phyloP scores from a whole-genome alignment of 2,888 invertebrate species.

The Argyresthia albistria region DNA sequence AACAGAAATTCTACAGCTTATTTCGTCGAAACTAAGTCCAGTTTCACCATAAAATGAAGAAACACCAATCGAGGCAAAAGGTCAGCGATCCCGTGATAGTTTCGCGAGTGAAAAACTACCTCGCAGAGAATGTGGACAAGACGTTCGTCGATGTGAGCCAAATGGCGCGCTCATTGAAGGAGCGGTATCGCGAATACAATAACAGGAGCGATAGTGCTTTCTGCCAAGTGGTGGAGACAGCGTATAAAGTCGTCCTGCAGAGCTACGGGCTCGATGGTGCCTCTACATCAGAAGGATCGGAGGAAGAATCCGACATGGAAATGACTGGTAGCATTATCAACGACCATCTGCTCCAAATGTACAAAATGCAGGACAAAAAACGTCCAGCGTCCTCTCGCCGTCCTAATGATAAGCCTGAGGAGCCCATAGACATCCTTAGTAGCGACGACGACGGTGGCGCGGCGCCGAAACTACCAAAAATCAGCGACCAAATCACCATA shows the following conservation, averaged over 20 bases:
- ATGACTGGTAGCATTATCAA: conserved; percentile 82
- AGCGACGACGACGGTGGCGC: conserved; percentile 54
- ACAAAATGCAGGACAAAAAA: conserved; percentile 64
- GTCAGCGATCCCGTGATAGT: conserved; percentile 71
- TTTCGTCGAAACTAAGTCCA: conserved; percentile 12
- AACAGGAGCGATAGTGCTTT: conserved; percentile 87
- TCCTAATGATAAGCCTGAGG: conserved; percentile 48
- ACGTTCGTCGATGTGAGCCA: conserved; percentile 86
- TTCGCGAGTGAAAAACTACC: conserved; percentile 79
- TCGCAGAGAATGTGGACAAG: conserved; percentile 85
- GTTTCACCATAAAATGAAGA: conserved; percentile 48
- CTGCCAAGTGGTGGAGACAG: conserved; percentile 81
- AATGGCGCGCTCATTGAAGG: conserved; percentile 86
- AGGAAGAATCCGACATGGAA: conserved; percentile 78
- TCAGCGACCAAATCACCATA: conserved; percentile 62
- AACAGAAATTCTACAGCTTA: conserved; percentile 5
- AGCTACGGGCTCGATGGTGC: conserved; percentile 77
- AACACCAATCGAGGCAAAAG: conserved; percentile 62
- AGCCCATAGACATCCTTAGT: conserved; percentile 60
- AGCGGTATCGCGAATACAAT: conserved; percentile 81
- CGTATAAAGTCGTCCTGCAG: conserved; percentile 81
- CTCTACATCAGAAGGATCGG: conserved; percentile 71
- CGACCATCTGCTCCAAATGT: conserved; percentile 65
- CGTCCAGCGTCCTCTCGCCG: conserved; percentile 45
- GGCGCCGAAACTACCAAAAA: conserved; percentile 61